Base-by-base conservation (phyloP, 92 coral and sea anemone genomes). In the Porites lobata region DNA sequence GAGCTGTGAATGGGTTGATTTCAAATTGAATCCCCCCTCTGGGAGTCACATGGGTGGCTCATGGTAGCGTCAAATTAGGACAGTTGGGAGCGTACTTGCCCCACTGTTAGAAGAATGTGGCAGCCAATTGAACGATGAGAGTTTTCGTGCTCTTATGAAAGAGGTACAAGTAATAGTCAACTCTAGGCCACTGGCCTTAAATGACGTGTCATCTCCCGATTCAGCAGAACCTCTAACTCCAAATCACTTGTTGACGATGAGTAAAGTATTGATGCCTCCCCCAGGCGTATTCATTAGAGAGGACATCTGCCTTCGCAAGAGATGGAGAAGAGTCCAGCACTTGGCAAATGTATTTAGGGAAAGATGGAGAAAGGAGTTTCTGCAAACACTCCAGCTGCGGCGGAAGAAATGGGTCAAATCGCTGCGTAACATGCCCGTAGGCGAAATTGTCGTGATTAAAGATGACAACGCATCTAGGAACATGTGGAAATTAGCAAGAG, bases 211-310 rank as follows among this genome's bases (percentile, higher is more conserved):
- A 4, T 68, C 76, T 53, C 1, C 74, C 3, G 51, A 26, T 26
- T 69, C 74, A 11, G 53, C 67, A 29, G 70, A 73, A 66, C 88
- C 81, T 32, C 81, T 84, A 57, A 84, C 74, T 3, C 88, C 74
- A 14, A 84, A 84, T 62, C 88, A 84, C 81, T 69, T 84, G 22
- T 71, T 58, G 57, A 84, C 81, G 81, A 84, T 73, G 72, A 72
- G 80, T 72, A 58, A 77, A 26, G 88, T 84, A 2, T 43, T 84
- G 57, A 69, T 84, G 76, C 72, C 88, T 43, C 88, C 88, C 32
- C 88, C 81, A 18, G 88, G 81, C 52, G 54, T 8, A 24, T 84
- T 84, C 20, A 58, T 68, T n/a, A 82, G 58, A 19, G 59, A 82
- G 47, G 86, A 82, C 51, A 11, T 82, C 24, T 84, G 62, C 88